Evolutionary conservation across 2,888 invertebrate genomes (phyloP), one percentile per base, ranked within the genome.

Genomic region (Pimpla rufipes): DNA sequence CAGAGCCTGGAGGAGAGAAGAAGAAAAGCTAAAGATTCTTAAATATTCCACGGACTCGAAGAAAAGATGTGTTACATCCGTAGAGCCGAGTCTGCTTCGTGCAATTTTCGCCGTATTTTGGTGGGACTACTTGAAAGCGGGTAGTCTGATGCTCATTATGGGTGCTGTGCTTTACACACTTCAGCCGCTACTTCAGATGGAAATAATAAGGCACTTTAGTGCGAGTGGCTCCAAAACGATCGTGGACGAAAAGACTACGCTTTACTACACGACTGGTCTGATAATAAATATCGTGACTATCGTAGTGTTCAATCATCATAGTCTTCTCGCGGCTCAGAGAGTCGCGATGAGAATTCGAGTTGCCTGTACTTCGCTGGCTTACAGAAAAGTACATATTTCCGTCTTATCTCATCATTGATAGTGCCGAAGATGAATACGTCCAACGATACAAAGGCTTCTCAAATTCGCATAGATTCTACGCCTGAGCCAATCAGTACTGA

Each of bases 401-500:
- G 8, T 37, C 37, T 37, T 8, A 37, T 4, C 37, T 37, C 8
- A 6, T 6, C 70, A 52, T 21, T 16, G 13, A 42, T 2, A 8
- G 4, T 13, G 8, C 21, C 23, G 18, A 37, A 37, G n/a, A n/a
- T n/a, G n/a, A n/a, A n/a, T n/a, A n/a, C n/a, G n/a, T n/a, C n/a
- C n/a, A n/a, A n/a, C n/a, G n/a, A n/a, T n/a, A n/a, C n/a, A n/a
- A n/a, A n/a, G n/a, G n/a, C n/a, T n/a, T n/a, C n/a, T n/a, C n/a
- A n/a, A n/a, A n/a, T n/a, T n/a, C n/a, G n/a, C n/a, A n/a, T n/a
- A 97, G 97, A 94, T 96, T 0, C 94, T 97, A 10, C 94, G 95
- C 7, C 92, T 98, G 47, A 97, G 97, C 88, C 94, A 96, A 86
- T 95, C 95, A 0, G 96, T 97, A 0, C 93, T 97, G 47, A 95